Evolutionary conservation across 1,140 invertebrate genomes (phyloP).

Genomic region (Zaprionus inermis): DNA sequence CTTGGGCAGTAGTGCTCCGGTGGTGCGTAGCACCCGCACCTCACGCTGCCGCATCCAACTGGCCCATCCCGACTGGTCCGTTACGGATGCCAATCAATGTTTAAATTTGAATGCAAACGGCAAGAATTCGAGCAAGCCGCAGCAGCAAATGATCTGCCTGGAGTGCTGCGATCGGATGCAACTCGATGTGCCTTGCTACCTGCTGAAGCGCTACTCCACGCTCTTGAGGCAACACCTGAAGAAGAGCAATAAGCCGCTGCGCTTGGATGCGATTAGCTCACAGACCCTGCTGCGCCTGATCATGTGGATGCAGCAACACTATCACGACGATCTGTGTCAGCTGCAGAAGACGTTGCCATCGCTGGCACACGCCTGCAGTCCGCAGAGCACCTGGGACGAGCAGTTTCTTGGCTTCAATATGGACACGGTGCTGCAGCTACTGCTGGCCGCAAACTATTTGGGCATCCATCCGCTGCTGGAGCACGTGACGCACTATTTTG

Average conservation of each 20-base stretch:
- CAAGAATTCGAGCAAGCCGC: no score
- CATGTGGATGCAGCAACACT: slow-evolving; percentile 50
- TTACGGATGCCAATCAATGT: neutral
- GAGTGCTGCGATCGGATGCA: slow-evolving; percentile 41
- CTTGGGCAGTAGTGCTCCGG: neutral
- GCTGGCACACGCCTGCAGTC: neutral
- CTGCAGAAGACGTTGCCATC: slow-evolving; percentile 7
- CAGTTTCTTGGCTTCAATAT: slow-evolving; percentile 13
- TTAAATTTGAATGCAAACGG: no score
- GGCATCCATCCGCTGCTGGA: slow-evolving; percentile 33
- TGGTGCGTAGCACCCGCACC: slow-evolving; percentile 36
- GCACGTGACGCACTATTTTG: slow-evolving; percentile 25
- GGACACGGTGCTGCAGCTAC: slow-evolving; percentile 29
- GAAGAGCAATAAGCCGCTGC: slow-evolving; percentile 10
- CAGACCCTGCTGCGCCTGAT: slow-evolving; percentile 30
- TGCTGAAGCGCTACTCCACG: slow-evolving; percentile 41
- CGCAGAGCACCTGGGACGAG: slow-evolving; percentile 30
- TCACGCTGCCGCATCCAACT: slow-evolving; percentile 42
- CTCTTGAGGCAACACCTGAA: slow-evolving; percentile 4
- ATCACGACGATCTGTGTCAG: slow-evolving; percentile 3
- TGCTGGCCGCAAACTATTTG: slow-evolving; percentile 43
- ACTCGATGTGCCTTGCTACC: slow-evolving; percentile 26
- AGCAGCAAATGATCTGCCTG: slow-evolving; percentile 15
- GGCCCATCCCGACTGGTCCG: slow-evolving; percentile 22
- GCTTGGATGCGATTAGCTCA: slow-evolving; percentile 33